These are phyloP conservation scores for Brachirus orientalis DNA, from an alignment of 2,113 vertebrate species.

Conservation along the genomic window DNA sequence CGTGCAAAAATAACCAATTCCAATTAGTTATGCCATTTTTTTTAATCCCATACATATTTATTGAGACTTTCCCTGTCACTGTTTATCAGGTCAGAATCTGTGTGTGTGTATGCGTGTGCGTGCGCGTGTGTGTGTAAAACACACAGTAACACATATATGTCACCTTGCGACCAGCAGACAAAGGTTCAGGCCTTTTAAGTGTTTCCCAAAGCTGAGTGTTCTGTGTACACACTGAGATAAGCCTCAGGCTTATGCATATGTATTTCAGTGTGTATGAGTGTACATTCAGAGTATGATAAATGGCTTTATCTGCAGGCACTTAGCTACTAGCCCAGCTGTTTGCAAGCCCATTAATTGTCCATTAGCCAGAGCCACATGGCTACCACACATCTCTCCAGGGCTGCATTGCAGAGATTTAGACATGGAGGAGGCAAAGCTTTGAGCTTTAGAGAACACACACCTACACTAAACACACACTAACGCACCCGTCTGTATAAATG, in stretches of 20 bases:
- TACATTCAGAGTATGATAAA: constrained; percentile 38
- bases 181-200: constrained; percentile 25
- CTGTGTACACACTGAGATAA: constrained; percentile 40
- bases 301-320: constrained; percentile 47
- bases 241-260: constrained; percentile 10
- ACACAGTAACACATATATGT: too few relatives aligned
- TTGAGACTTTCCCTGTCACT: neutral
- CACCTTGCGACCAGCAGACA: constrained; percentile 1
- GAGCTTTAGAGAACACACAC: neutral
- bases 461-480: constrained; percentile 9
- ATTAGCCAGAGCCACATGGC: constrained; percentile 66
- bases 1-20: too few relatives aligned
- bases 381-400: constrained; percentile 32
- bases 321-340: constrained; percentile 52
- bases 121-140: too few relatives aligned
- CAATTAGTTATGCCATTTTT: too few relatives aligned
- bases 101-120: neutral
- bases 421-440: constrained; percentile 32
- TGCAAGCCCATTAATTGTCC: constrained; percentile 75
- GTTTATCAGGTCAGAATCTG: neutral
- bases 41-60: neutral
- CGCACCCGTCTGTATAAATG: neutral
- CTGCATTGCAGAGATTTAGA: constrained; percentile 14
- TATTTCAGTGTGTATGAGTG: constrained; percentile 24
- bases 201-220: constrained; percentile 43